These are phyloP conservation scores for Hirundichthys speculiger DNA, from an alignment of 2,113 vertebrate genomes.

Conservation along the genomic window DNA sequence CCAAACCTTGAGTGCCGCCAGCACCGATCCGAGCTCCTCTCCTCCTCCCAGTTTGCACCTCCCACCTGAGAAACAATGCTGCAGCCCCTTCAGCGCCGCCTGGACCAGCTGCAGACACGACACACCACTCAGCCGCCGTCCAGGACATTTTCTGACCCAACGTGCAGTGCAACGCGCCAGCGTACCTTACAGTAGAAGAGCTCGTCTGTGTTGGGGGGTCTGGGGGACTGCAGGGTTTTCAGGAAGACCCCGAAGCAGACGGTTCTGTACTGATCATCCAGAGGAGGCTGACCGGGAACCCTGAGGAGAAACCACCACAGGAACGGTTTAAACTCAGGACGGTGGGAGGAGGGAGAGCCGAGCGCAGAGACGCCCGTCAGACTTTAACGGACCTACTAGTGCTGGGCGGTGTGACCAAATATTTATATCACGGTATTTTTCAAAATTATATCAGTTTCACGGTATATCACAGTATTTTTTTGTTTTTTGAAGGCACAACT, in stretches of 20 bases:
- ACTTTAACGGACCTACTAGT: no score
- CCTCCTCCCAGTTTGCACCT: slow-evolving; percentile 88
- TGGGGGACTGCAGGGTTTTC: slow-evolving; percentile 85
- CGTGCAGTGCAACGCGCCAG: no score
- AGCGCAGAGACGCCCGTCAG: no score
- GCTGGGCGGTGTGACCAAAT: no score
- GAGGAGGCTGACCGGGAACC: slow-evolving; percentile 86
- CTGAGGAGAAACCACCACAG: slow-evolving; percentile 65
- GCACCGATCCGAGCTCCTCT: slow-evolving; percentile 89
- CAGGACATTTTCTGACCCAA: not conserved
- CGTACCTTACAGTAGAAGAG: slow-evolving; percentile 87
- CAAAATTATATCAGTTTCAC: no score
- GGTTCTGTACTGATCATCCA: slow-evolving; percentile 89
- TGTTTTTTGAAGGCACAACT: no score
- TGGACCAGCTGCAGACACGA: slow-evolving; percentile 85
- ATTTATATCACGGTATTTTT: no score
- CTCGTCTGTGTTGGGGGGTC: slow-evolving; percentile 84
- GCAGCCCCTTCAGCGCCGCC: slow-evolving; percentile 91
- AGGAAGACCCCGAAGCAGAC: slow-evolving; percentile 89
- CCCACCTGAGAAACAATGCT: slow-evolving; percentile 88
- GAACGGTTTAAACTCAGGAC: not conserved
- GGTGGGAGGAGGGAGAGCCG: no score
- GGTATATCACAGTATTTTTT: no score
- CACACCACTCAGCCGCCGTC: not conserved
- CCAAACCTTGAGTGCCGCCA: slow-evolving; percentile 91